A percentile compares a stretch with the other conserved stretches of the same genome.
Evolutionary conservation across 2,888 invertebrate genomes (phyloP).

Genomic region (Noctua janthe): DNA sequence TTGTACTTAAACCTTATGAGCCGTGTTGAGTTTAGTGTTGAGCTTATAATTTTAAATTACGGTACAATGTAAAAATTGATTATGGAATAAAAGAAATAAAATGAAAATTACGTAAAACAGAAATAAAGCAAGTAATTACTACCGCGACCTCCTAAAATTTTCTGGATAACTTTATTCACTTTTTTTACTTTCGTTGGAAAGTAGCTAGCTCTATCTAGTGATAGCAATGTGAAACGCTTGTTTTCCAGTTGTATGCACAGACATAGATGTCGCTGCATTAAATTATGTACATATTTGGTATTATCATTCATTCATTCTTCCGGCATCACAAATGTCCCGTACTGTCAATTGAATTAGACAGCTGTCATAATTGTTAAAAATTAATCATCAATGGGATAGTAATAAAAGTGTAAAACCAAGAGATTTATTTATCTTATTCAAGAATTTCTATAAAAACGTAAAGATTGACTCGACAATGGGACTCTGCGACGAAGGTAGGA

Average conservation of each 20-base stretch:
- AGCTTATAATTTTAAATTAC: background rate
- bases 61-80: background rate
- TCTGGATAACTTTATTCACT: too few relatives aligned
- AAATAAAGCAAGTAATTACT: background rate
- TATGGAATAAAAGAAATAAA: background rate
- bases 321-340: constrained; percentile 31
- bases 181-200: background rate
- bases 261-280: constrained; percentile 62
- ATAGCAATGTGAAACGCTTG: background rate
- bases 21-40: background rate
- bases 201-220: constrained; percentile 54
- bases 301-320: constrained; percentile 67
- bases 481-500: constrained; percentile 87
- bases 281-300: constrained; percentile 4
- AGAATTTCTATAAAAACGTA: constrained; percentile 34
- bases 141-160: background rate
- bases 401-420: constrained; percentile 29
- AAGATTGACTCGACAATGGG: constrained; percentile 77
- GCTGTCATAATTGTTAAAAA: constrained; percentile 64
- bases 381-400: constrained; percentile 49
- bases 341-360: constrained; percentile 66
- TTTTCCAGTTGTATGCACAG: background rate
- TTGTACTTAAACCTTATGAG: too few relatives aligned
- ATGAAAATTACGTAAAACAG: background rate
- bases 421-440: constrained; percentile 25